A percentile compares a stretch with the other conserved stretches of the same genome.
These are phyloP conservation scores for Drosophila burlai DNA, from an alignment of 1,140 invertebrate species.

Conservation along the genomic window DNA sequence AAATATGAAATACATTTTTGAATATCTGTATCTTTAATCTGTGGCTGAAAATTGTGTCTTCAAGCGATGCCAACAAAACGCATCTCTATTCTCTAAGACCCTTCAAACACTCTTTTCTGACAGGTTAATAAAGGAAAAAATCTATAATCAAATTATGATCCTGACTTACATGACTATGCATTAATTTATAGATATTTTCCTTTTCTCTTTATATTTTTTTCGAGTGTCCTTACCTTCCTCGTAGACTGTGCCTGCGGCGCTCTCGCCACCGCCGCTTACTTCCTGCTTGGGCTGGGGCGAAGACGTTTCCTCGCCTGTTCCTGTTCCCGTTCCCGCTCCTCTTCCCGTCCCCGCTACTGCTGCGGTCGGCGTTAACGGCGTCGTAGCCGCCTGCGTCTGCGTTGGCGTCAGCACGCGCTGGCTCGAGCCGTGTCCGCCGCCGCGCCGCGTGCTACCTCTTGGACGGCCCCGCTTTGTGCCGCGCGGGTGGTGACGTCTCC, in stretches of 20 bases:
- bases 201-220: conserved; percentile 8
- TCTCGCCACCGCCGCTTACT: conserved; percentile 55
- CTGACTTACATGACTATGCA: background rate
- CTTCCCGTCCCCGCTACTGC: conserved; percentile 18
- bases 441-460: conserved; percentile 87
- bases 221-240: conserved; percentile 68
- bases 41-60: background rate
- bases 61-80: background rate
- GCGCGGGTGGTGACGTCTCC: conserved; percentile 86
- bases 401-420: conserved; percentile 70
- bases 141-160: background rate
- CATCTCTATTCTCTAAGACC: background rate
- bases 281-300: conserved; percentile 64
- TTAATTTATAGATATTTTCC: background rate
- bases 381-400: conserved; percentile 20
- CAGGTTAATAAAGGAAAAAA: background rate
- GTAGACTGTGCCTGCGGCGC: conserved; percentile 22
- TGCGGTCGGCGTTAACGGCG: conserved; percentile 22
- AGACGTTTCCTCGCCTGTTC: conserved; percentile 29
- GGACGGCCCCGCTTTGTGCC: conserved; percentile 89
- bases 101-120: background rate
- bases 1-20: no score
- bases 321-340: conserved; percentile 32
- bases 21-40: no score
- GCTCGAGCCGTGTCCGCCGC: conserved; percentile 75